Base-by-base conservation (phyloP, 2,888 invertebrate genomes). In the Drosophila hawaiiensis region DNA sequence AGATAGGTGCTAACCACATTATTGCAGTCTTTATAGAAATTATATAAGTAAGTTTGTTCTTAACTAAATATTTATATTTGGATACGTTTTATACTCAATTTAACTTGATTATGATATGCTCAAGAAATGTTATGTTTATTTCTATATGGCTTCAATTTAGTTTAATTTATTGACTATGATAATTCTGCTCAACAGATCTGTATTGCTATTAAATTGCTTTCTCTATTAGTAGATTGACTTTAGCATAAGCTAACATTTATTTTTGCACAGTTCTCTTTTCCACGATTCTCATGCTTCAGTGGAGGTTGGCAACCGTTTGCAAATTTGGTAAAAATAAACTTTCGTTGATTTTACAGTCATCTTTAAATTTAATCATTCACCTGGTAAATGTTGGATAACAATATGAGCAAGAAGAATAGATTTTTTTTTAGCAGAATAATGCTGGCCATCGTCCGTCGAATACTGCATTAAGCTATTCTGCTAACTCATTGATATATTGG, bases 371-470 rank as follows among this genome's bases (percentile, higher is more conserved):
- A 47, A 33, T 39, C 19, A 12, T 25, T 37, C n/a, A 39, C 4
- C 28, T 56, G 14, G 25, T 47, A 33, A 50, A 35, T 28, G 50
- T 33, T 33, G n/a, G 50, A 35, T 28, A 60, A 33, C 7, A 4
- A 33, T 33, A 28, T 60, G 5, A 16, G 16, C 22, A 22, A 9
- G 1, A 16, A 25, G 25, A 47, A 47, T 5, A 10, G 5, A 16
- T 25, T 35, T 56, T 35, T 56, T 56, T 0, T 29, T n/a, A 39
- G 14, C 56, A 6, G 12, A 55, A 55, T 19, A 59, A 47, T 47
- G 7, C 12, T 12, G 47, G 43, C 47, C 6, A 22, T 43, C 31
- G 43, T 33, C 31, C 19, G 22, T 22, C 25, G 25, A 47, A 9
- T 47, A 47, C 25, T 25, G 16, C 47, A 47, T 25, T 25, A 9